Evolutionary conservation across 2,113 vertebrate genomes (phyloP).

Genomic region (Corythornis vintsioides): DNA sequence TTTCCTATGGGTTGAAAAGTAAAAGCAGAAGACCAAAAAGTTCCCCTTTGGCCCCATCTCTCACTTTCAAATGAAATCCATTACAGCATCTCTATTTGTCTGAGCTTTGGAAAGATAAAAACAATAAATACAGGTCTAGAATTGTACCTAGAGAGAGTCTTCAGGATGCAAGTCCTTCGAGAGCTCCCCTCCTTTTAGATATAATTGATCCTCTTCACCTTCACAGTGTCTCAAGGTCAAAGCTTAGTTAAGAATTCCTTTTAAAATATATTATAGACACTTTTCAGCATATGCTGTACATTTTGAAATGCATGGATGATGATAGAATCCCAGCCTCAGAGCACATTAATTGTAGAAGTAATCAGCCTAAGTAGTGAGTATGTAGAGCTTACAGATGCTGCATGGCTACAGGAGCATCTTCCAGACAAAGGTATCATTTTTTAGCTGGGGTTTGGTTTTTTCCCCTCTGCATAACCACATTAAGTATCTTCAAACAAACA

Average conservation of each 20-base stretch:
- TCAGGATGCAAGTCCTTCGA: conserved; percentile 35
- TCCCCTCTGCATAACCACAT: not conserved
- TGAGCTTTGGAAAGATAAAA: conserved; percentile 70
- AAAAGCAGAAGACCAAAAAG: conserved; percentile 61
- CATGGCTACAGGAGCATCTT: not conserved
- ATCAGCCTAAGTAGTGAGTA: conserved; percentile 6
- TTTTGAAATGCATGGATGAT: conserved; percentile 24
- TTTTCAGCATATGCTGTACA: conserved; percentile 12
- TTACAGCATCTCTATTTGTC: conserved; percentile 56
- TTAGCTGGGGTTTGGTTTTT: not conserved
- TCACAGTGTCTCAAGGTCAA: conserved; percentile 59
- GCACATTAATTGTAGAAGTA: conserved; percentile 44
- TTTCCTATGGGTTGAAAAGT: conserved; percentile 60
- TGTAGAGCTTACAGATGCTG: not conserved
- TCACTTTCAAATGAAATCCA: conserved; percentile 74
- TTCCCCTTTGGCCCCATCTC: conserved; percentile 67
- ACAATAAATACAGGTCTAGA: conserved; percentile 53
- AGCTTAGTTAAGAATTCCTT: conserved; percentile 61
- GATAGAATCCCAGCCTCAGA: conserved; percentile 30
- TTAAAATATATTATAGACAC: conserved; percentile 38
- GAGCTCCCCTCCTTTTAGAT: conserved; percentile 68
- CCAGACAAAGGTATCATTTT: not conserved
- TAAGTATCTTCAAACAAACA: not conserved
- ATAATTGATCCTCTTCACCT: conserved; percentile 73
- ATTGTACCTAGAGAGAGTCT: conserved; percentile 57